Evolutionary conservation across 1,140 invertebrate genomes (phyloP).

Genomic region (Pollicipes pollicipes): DNA sequence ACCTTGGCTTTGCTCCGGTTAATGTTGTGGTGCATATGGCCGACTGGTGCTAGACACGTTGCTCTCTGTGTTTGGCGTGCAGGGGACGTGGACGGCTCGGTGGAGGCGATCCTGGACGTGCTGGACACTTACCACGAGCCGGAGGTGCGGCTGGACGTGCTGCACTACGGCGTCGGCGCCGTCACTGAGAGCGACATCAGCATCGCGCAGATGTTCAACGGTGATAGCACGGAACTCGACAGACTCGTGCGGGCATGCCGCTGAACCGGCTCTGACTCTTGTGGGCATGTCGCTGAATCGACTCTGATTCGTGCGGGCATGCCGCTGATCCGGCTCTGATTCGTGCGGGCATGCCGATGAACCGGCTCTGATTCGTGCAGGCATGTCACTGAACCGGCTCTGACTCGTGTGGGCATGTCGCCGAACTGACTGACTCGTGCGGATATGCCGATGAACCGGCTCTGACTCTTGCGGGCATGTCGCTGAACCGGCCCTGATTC

Average conservation of each 20-base stretch:
- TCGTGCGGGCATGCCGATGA: too few relatives aligned
- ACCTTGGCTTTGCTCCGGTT: background rate
- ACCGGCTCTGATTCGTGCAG: background rate
- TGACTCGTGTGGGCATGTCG: background rate
- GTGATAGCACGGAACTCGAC: conserved; percentile 19
- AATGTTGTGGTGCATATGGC: background rate
- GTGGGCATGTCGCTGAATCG: too few relatives aligned
- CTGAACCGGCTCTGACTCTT: too few relatives aligned
- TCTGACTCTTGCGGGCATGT: too few relatives aligned
- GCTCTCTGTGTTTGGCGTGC: background rate
- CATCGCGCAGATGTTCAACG: conserved; percentile 62
- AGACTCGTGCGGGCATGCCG: background rate
- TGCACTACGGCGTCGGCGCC: conserved; percentile 76
- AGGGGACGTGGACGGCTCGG: conserved; percentile 53
- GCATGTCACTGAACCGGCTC: background rate
- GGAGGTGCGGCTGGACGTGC: conserved; percentile 59
- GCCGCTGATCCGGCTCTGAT: too few relatives aligned
- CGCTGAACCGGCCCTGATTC: too few relatives aligned
- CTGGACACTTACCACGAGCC: conserved; percentile 67
- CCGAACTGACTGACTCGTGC: too few relatives aligned
- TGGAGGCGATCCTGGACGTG: conserved; percentile 69
- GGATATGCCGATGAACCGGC: too few relatives aligned
- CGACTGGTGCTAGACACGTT: background rate
- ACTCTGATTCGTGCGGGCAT: too few relatives aligned
- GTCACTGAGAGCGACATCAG: conserved; percentile 68